phyloP scores from a whole-genome alignment of 1,140 invertebrate genomes.

The Drosophila funebris region DNA sequence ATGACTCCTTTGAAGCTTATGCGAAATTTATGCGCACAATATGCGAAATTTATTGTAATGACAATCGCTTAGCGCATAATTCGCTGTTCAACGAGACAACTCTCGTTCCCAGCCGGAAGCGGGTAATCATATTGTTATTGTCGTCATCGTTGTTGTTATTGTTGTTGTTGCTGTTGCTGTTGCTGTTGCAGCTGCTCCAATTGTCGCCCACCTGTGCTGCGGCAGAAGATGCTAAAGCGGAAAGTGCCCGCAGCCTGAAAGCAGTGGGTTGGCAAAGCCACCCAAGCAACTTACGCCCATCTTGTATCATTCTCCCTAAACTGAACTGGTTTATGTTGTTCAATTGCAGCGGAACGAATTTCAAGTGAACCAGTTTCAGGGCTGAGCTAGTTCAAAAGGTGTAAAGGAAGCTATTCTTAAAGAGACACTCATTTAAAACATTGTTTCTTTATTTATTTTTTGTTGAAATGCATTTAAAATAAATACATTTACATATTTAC shows the following conservation, averaged over 20 bases:
- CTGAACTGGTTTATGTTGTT: slow-evolving; percentile 14
- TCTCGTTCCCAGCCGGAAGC: slow-evolving; percentile 58
- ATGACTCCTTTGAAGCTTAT: slow-evolving; percentile 70
- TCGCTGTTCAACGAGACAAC: slow-evolving; percentile 32
- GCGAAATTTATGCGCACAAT: slow-evolving; percentile 79
- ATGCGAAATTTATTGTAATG: slow-evolving; percentile 81
- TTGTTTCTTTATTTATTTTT: not conserved
- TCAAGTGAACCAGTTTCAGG: slow-evolving; percentile 8
- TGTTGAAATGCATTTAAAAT: not conserved
- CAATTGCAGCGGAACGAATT: not conserved
- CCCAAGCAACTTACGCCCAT: slow-evolving; percentile 17
- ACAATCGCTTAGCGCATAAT: slow-evolving; percentile 79
- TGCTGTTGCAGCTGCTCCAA: slow-evolving; percentile 64
- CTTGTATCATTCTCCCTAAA: not conserved
- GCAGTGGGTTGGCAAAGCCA: slow-evolving; percentile 43
- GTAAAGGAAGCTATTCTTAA: not conserved
- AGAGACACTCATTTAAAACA: not conserved
- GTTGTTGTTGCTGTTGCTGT: slow-evolving; percentile 33
- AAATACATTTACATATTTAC: too few species aligned
- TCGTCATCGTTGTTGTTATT: slow-evolving; percentile 3
- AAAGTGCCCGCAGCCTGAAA: slow-evolving; percentile 5
- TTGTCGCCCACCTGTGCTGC: slow-evolving; percentile 68
- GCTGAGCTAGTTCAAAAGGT: not conserved
- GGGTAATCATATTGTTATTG: slow-evolving; percentile 60
- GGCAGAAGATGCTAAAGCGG: slow-evolving; percentile 10